Evolutionary conservation across 2,113 vertebrate genomes (phyloP).

Genomic region (Psophia crepitans): DNA sequence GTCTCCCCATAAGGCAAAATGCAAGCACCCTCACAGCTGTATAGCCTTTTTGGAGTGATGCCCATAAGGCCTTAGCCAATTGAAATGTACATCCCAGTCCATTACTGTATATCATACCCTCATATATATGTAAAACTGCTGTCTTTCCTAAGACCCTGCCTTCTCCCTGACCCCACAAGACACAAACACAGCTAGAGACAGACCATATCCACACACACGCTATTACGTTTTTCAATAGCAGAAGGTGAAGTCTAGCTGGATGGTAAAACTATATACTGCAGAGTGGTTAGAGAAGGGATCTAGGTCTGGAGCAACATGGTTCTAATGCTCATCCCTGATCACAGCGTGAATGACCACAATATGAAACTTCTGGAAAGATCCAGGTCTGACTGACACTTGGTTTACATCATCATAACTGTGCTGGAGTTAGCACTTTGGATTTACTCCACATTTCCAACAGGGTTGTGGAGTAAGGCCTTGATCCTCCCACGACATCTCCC

Average conservation of each 20-base stretch:
- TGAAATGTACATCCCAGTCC: background rate
- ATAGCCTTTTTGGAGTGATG: background rate
- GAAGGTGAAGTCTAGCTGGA: background rate
- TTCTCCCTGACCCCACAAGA: background rate
- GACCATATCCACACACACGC: too few species aligned
- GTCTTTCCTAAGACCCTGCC: background rate
- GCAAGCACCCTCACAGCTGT: background rate
- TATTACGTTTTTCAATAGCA: background rate
- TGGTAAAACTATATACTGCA: background rate
- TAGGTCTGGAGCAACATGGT: background rate
- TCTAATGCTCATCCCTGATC: background rate
- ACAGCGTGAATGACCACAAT: fast-evolving
- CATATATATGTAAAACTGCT: background rate
- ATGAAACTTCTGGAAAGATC: background rate
- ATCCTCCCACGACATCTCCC: background rate
- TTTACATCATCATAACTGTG: background rate
- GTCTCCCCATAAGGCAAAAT: background rate
- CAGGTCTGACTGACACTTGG: background rate
- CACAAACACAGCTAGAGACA: background rate
- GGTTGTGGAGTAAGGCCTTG: background rate
- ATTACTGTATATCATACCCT: background rate
- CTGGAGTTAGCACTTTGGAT: background rate
- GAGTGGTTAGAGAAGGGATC: background rate
- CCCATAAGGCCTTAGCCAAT: background rate
- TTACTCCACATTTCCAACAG: background rate